Percentiles rank a stretch among this genome's conserved stretches.
Conservation (phyloP, 2,888 invertebrate species). For the Drosophila setosimentum region DNA sequence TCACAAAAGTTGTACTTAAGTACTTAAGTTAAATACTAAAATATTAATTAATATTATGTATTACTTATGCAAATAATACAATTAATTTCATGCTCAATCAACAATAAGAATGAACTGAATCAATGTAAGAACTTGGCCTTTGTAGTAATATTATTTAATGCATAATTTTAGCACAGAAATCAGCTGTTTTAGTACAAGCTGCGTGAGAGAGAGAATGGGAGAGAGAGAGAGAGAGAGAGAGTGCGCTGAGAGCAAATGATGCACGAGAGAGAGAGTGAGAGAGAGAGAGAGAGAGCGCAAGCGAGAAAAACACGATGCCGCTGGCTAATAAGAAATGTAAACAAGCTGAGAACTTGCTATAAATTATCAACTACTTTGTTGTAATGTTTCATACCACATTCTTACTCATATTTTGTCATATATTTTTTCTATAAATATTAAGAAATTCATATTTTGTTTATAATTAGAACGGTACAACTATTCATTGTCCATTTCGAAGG, state of each 20-base stretch:
- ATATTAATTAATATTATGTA: not conserved
- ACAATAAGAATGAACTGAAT: not conserved
- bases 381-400: not conserved
- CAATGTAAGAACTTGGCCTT: slow-evolving; percentile 5
- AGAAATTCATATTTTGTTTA: rapidly evolving
- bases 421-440: not conserved
- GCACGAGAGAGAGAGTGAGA: not conserved
- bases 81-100: not conserved
- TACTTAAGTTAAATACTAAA: not conserved
- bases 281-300: slow-evolving; percentile 6
- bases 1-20: too few relatives aligned
- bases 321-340: slow-evolving; percentile 56
- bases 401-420: not conserved
- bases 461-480: too few relatives aligned
- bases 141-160: not conserved
- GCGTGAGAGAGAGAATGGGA: slow-evolving; percentile 32
- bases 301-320: slow-evolving; percentile 22
- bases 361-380: slow-evolving; percentile 22
- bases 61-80: not conserved
- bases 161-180: slow-evolving; percentile 53
- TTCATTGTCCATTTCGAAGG: not conserved
- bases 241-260: slow-evolving; percentile 6
- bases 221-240: not conserved
- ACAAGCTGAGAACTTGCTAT: slow-evolving; percentile 67
- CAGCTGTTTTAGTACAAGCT: slow-evolving; percentile 75